Evolutionary conservation across 2,113 vertebrate species (phyloP).

Genomic region (Cebidichthys violaceus): DNA sequence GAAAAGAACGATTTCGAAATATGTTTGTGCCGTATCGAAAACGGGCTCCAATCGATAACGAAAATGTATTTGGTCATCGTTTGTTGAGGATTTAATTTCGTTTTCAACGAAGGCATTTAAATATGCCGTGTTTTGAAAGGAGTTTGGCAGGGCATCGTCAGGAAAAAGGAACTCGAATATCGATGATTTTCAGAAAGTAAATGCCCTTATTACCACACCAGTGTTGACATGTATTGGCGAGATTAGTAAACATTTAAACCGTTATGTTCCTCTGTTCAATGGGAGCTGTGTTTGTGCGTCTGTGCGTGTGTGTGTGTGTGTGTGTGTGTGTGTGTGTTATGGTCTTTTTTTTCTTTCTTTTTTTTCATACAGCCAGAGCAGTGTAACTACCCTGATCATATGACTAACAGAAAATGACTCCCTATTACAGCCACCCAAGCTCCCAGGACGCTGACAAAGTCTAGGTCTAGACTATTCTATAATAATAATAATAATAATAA

Average conservation of each 20-base stretch:
- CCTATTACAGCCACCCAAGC: not conserved
- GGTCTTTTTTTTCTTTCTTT: not conserved
- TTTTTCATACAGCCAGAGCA: constrained; percentile 10
- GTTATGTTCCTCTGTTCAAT: too few relatives aligned
- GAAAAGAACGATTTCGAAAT: too few relatives aligned
- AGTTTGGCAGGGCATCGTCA: not conserved
- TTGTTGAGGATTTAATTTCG: not conserved
- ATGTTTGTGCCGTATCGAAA: not conserved
- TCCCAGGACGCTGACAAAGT: not conserved
- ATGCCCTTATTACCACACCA: not conserved
- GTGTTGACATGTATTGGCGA: not conserved
- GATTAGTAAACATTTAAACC: not conserved
- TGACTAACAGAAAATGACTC: constrained; percentile 50
- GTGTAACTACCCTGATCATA: constrained; percentile 52
- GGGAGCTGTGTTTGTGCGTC: too few relatives aligned
- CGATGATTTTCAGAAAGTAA: not conserved
- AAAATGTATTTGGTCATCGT: not conserved
- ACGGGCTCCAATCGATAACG: fast-evolving
- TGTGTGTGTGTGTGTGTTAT: not conserved
- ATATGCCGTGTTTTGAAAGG: not conserved
- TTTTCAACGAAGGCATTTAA: not conserved
- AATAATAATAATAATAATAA: too few relatives aligned
- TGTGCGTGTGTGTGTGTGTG: not conserved
- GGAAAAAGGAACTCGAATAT: too few relatives aligned
- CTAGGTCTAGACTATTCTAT: not conserved